Evolutionary conservation across 2,797 vertebrate species (phyloP).

Genomic region (Serranus cabrilla): DNA sequence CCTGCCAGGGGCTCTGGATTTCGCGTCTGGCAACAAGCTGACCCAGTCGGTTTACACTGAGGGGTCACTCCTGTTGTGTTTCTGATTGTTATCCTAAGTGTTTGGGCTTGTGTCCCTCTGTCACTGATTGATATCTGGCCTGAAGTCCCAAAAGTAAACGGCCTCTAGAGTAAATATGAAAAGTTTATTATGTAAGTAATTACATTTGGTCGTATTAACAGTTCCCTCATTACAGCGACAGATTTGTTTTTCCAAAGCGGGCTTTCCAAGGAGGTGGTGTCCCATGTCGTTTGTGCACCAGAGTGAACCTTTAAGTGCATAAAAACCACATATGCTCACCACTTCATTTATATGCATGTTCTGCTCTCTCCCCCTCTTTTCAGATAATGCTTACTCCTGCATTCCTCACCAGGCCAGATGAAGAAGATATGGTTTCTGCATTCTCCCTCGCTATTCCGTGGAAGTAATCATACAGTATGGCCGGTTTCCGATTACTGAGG

Average conservation of each 20-base stretch:
- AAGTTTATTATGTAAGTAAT: slow-evolving; percentile 73
- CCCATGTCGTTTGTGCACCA: slow-evolving; percentile 38
- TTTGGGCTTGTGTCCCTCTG: slow-evolving; percentile 57
- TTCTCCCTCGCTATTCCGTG: slow-evolving; percentile 27
- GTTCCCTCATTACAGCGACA: slow-evolving; percentile 62
- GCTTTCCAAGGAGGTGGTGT: slow-evolving; percentile 41
- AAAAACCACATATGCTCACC: slow-evolving; percentile 20
- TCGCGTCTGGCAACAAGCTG: slow-evolving; percentile 73
- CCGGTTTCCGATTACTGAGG: slow-evolving; percentile 43
- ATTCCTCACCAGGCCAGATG: slow-evolving; percentile 58
- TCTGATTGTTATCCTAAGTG: slow-evolving; percentile 79
- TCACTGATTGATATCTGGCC: slow-evolving; percentile 70
- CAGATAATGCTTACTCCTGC: slow-evolving; percentile 43
- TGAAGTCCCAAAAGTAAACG: slow-evolving; percentile 52
- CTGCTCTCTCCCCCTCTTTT: slow-evolving; percentile 28
- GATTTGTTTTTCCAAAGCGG: slow-evolving; percentile 65
- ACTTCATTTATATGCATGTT: slow-evolving; percentile 48
- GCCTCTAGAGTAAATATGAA: slow-evolving; percentile 63
- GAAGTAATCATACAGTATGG: slow-evolving; percentile 23
- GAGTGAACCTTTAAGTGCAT: slow-evolving; percentile 33
- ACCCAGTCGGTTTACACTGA: slow-evolving; percentile 68
- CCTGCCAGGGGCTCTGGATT: slow-evolving; percentile 74
- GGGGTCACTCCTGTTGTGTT: slow-evolving; percentile 76
- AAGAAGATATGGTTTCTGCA: slow-evolving; percentile 56
- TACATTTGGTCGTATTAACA: slow-evolving; percentile 64